Percentiles rank a stretch among this genome's conserved stretches.
Evolutionary conservation across 2,113 vertebrate genomes (phyloP).

Genomic region (Peromyscus californicus): DNA sequence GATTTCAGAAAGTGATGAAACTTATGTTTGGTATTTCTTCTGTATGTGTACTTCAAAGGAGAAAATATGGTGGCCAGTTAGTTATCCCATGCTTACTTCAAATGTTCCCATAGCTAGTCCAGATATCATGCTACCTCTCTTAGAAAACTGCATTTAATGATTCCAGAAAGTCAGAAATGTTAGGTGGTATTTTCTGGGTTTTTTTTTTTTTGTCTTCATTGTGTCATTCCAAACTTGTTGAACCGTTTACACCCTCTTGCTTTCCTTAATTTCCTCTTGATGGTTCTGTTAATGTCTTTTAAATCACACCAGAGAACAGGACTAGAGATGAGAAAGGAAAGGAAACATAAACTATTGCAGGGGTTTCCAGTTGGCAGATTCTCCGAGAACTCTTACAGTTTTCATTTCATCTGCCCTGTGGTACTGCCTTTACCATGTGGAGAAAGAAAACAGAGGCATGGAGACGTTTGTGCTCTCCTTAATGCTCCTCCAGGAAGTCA

Average conservation of each 20-base stretch:
- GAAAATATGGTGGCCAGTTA: not conserved
- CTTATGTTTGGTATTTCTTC: not conserved
- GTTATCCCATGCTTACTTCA: not conserved
- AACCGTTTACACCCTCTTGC: not conserved
- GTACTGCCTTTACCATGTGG: not conserved
- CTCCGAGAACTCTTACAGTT: not conserved
- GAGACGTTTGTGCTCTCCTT: not conserved
- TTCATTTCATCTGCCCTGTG: not conserved
- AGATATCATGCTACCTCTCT: not conserved
- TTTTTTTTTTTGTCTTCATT: not conserved
- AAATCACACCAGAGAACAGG: not conserved
- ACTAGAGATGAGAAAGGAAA: not conserved
- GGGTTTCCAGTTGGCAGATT: not conserved
- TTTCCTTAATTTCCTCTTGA: not conserved
- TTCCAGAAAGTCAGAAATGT: not conserved
- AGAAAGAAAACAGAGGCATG: not conserved
- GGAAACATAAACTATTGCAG: not conserved
- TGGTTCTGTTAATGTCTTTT: conserved; percentile 30
- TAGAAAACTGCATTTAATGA: conserved; percentile 21
- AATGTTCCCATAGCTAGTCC: not conserved
- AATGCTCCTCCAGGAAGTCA: not conserved
- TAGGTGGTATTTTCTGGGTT: not conserved
- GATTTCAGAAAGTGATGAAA: conserved; percentile 30
- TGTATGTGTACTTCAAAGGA: not conserved
- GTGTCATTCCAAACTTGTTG: conserved; percentile 8